A percentile compares a stretch with the other conserved stretches of the same genome.
These are phyloP conservation scores for Piprites chloris DNA, from an alignment of 2,113 vertebrate species.

Conservation along the genomic window DNA sequence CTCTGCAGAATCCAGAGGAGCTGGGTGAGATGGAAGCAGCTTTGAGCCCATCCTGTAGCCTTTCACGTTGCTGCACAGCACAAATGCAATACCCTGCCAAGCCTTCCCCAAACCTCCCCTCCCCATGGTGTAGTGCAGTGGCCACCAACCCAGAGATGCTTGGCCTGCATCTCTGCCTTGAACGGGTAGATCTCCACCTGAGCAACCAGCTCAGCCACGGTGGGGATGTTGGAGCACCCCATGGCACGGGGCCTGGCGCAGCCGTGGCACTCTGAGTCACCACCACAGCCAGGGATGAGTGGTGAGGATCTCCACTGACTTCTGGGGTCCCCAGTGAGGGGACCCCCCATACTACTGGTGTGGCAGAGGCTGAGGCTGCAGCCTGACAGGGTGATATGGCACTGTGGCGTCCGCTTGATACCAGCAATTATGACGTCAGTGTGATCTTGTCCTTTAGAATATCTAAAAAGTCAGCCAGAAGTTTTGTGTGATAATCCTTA, in stretches of 20 bases:
- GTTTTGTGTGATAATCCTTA: neutral
- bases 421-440: neutral
- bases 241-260: neutral
- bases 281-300: neutral
- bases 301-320: neutral
- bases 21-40: neutral
- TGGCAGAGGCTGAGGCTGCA: neutral
- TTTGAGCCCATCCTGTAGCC: neutral
- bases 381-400: neutral
- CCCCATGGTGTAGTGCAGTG: accelerated
- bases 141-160: accelerated
- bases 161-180: neutral
- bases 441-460: accelerated
- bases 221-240: neutral
- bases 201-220: neutral
- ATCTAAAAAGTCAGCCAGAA: neutral
- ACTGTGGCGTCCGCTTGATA: neutral
- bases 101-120: accelerated
- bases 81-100: neutral
- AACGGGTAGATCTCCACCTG: neutral
- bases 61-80: accelerated
- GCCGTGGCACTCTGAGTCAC: neutral
- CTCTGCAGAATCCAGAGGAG: neutral
- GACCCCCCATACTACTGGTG: too few species aligned
- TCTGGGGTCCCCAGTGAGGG: too few species aligned